Percentiles rank a stretch among this genome's conserved stretches.
phyloP scores from a whole-genome alignment of 2,888 invertebrate genomes.

The Drosophila algonquin region DNA sequence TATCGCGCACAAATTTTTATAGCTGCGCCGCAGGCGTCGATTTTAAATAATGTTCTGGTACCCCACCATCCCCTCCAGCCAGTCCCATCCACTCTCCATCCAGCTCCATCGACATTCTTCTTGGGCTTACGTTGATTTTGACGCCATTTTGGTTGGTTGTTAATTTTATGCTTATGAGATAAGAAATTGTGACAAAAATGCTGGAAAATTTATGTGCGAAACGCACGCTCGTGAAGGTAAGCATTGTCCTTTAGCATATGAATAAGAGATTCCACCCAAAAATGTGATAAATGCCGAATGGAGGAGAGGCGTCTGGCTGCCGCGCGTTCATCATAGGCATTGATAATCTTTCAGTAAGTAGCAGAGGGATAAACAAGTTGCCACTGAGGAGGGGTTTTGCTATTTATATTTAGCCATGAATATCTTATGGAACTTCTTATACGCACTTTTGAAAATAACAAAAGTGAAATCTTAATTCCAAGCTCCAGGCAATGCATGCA shows the following conservation, averaged over 20 bases:
- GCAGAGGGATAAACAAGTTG: slow-evolving; percentile 24
- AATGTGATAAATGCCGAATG: slow-evolving; percentile 33
- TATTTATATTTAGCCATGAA: slow-evolving; percentile 25
- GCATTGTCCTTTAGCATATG: slow-evolving; percentile 36
- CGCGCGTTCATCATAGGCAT: slow-evolving; percentile 31
- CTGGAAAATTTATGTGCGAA: slow-evolving; percentile 64
- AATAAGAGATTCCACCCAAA: slow-evolving; percentile 42
- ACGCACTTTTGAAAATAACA: too few relatives aligned
- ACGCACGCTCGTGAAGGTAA: slow-evolving; percentile 35
- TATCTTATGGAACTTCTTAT: slow-evolving; percentile 8
- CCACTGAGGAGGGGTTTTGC: slow-evolving; percentile 7
- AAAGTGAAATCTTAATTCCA: too few relatives aligned
- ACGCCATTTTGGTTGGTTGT: slow-evolving; percentile 69
- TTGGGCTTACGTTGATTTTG: slow-evolving; percentile 59
- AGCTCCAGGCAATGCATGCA: too few relatives aligned
- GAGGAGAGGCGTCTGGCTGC: background rate
- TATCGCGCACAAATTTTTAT: slow-evolving; percentile 78
- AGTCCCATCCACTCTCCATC: background rate
- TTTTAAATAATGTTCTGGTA: slow-evolving; percentile 63
- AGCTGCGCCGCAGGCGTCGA: slow-evolving; percentile 72
- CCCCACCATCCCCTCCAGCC: background rate
- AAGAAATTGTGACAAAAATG: slow-evolving; percentile 70
- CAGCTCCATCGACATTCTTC: background rate
- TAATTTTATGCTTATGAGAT: slow-evolving; percentile 73
- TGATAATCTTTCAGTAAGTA: slow-evolving; percentile 22